Evolutionary conservation across 2,888 invertebrate genomes (phyloP), one percentile per base, ranked within the genome.

Genomic region (Apamea sordens): DNA sequence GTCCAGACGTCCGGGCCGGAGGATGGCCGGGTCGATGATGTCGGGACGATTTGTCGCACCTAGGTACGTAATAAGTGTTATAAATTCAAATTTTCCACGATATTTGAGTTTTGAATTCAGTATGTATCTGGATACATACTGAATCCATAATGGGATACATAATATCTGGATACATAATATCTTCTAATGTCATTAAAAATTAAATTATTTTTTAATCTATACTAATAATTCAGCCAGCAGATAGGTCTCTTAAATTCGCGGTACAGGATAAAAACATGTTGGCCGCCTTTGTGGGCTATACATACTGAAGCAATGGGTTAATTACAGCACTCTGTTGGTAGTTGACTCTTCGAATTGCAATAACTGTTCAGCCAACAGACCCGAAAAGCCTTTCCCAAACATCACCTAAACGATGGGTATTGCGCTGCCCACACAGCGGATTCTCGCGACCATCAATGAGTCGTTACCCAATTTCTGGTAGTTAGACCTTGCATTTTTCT

Each of bases 1-100:
- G 97, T 99, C 99, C 81, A 99, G 97, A 93, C 99, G 98, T 41
- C 99, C 99, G 44, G 99, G 99, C 94, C 99, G 98, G 88, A 99
- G 97, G 94, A 99, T 99, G 79, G 99, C 99, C 79, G 99, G 99
- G 97, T 99, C 99, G 95, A 99, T 99, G 92, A 99, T 99, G 95
- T 99, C 99, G 88, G 98, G 94, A 88, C 97, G 94, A 85, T 97
- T 97, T 59, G 97, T 97, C 7, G 97, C 97, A 79, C 97, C 97
- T 97, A 84, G 2, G 0, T 1, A 1, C 15, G 18, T 7, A n/a
- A 21, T 0, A 28, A 28, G 3, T 0, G 7, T 24, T 47, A 15
- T 28, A 28, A 7, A 47, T 47, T 47, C 2, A 65, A 1, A 10
- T 70, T 13, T 70, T 44, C 4, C 13, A 41, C 10, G 0, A 36